phyloP scores from a whole-genome alignment of 2,797 vertebrate species.

The Sternotherus odoratus region DNA sequence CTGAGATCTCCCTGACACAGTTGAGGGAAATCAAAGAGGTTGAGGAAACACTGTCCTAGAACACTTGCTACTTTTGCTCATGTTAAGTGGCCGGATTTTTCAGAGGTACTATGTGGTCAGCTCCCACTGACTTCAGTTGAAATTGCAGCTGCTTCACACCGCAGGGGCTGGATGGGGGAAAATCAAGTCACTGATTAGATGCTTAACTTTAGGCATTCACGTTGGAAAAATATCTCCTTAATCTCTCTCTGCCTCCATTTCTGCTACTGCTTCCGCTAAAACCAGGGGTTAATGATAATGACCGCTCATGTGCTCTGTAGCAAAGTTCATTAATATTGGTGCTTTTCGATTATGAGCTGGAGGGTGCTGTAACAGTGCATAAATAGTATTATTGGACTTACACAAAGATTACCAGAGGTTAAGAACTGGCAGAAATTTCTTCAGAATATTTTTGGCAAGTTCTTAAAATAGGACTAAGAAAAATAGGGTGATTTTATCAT shows the following conservation, averaged over 20 bases:
- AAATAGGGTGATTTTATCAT: neutral
- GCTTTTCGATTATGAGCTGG: neutral
- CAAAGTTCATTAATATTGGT: neutral
- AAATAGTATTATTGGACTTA: neutral
- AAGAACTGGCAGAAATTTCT: neutral
- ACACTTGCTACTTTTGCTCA: slow-evolving; percentile 1
- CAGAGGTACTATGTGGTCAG: neutral
- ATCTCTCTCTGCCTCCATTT: neutral
- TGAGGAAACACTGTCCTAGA: neutral
- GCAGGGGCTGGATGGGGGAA: fast-evolving
- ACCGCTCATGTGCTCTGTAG: neutral
- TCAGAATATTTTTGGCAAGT: neutral
- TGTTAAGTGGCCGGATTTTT: neutral
- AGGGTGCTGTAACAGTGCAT: neutral
- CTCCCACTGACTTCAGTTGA: slow-evolving; percentile 13
- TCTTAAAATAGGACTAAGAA: neutral
- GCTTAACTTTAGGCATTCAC: neutral
- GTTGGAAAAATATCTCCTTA: neutral
- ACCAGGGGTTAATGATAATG: neutral
- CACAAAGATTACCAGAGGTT: neutral
- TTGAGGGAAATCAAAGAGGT: no score
- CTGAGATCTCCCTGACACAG: no score
- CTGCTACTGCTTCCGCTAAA: neutral
- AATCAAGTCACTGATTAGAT: neutral
- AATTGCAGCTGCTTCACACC: neutral